Percentiles rank a stretch among this genome's conserved stretches.
These are phyloP conservation scores for Frankliniella intonsa DNA, from an alignment of 2,888 invertebrate species.

Conservation along the genomic window DNA sequence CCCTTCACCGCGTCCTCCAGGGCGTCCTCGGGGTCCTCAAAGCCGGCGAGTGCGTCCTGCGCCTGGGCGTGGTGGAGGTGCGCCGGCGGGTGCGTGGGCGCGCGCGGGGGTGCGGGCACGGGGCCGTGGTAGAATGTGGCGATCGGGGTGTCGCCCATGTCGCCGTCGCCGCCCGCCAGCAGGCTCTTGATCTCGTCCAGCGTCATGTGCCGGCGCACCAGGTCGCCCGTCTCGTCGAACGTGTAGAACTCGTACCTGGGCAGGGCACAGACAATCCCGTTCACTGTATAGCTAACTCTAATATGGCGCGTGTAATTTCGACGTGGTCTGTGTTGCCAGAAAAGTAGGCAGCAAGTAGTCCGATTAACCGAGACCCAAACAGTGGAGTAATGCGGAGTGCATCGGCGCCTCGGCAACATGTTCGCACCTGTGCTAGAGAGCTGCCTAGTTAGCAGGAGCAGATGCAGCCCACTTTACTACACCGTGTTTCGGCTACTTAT, in stretches of 20 bases:
- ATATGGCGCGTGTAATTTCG: no score
- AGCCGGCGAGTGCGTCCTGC: constrained; percentile 46
- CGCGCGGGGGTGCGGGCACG: constrained; percentile 48
- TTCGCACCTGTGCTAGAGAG: no score
- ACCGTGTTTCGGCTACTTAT: no score
- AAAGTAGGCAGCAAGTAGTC: no score
- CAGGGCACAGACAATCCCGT: background rate
- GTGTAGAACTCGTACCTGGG: constrained; percentile 77
- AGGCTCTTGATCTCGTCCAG: constrained; percentile 78
- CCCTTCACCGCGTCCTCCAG: constrained; percentile 40
- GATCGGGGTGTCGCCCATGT: constrained; percentile 42
- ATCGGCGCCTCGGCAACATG: no score
- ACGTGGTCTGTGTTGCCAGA: no score
- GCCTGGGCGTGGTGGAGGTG: constrained; percentile 55
- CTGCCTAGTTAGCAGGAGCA: no score
- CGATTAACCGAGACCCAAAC: no score
- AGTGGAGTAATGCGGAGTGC: no score
- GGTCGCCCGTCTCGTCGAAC: constrained; percentile 75
- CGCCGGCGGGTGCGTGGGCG: constrained; percentile 46
- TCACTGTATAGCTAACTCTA: background rate
- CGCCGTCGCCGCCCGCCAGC: constrained; percentile 74
- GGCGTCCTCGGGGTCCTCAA: constrained; percentile 29
- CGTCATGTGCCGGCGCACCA: constrained; percentile 78
- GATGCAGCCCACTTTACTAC: no score
- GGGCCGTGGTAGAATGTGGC: constrained; percentile 50